A percentile compares a stretch with the other conserved stretches of the same genome.
Conservation (phyloP, 2,113 vertebrate genomes). For the Saguinus midas region DNA sequence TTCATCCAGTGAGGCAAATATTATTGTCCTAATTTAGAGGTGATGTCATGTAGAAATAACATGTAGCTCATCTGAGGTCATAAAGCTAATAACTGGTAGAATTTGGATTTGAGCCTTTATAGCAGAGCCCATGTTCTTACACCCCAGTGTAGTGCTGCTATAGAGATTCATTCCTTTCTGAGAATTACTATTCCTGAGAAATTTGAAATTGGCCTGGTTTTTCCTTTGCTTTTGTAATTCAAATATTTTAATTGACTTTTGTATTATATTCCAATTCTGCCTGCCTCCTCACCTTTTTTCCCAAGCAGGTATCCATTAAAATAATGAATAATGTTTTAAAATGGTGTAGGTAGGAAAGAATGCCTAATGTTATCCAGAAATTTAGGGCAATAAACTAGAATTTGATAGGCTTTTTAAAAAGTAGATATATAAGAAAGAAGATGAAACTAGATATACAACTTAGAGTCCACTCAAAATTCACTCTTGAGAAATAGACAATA, state of each 20-base stretch:
- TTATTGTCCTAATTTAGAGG: conserved; percentile 33
- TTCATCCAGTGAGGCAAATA: neutral
- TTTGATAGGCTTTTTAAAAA: neutral
- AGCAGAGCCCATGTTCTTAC: neutral
- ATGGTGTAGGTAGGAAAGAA: neutral
- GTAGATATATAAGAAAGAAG: neutral
- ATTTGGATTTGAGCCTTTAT: neutral
- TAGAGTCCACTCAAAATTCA: conserved; percentile 7
- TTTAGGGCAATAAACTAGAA: neutral
- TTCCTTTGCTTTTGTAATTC: neutral
- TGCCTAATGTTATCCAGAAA: neutral
- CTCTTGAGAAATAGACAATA: neutral
- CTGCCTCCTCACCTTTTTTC: neutral
- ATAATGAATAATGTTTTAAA: neutral
- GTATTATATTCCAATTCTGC: neutral
- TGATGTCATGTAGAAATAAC: neutral
- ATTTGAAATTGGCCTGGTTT: neutral
- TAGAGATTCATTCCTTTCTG: neutral
- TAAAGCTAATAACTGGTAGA: neutral
- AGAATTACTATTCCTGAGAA: neutral
- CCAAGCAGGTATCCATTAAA: neutral
- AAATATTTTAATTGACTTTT: neutral
- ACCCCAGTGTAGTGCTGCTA: too few relatives aligned
- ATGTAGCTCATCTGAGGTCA: neutral
- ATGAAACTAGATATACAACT: neutral